Evolutionary conservation across 2,797 vertebrate species (phyloP).

Genomic region (Lacerta viridis): DNA sequence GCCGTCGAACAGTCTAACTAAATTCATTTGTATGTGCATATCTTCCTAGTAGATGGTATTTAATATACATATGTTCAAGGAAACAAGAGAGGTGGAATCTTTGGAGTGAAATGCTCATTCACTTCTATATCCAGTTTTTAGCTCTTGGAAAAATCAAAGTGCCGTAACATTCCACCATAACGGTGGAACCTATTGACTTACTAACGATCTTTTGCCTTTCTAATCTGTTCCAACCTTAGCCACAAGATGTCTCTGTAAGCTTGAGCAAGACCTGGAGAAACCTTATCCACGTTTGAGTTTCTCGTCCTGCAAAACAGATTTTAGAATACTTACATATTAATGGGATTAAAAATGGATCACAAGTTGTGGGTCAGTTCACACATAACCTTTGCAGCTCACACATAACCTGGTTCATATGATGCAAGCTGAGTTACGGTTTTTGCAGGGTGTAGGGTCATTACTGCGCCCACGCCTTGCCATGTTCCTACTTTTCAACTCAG

Average conservation of each 20-base stretch:
- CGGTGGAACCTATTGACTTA: background rate
- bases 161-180: background rate
- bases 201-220: background rate
- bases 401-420: background rate
- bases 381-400: background rate
- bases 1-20: too few species aligned
- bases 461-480: background rate
- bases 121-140: background rate
- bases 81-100: background rate
- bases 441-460: background rate
- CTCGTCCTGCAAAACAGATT: background rate
- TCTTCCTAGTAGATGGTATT: background rate
- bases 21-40: too few species aligned
- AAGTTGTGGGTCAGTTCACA: background rate
- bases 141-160: background rate
- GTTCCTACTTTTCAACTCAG: background rate
- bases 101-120: too few species aligned
- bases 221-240: background rate
- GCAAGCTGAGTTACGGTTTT: too few species aligned
- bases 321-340: background rate
- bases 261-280: constrained; percentile 1
- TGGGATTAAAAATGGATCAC: constrained; percentile 37
- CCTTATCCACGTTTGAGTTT: background rate
- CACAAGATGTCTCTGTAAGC: background rate
- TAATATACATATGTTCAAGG: background rate